Evolutionary conservation across 30 jellyfish, hydroid and myxozoan genomes (phyloP).

Genomic region (Aurelia sp.): DNA sequence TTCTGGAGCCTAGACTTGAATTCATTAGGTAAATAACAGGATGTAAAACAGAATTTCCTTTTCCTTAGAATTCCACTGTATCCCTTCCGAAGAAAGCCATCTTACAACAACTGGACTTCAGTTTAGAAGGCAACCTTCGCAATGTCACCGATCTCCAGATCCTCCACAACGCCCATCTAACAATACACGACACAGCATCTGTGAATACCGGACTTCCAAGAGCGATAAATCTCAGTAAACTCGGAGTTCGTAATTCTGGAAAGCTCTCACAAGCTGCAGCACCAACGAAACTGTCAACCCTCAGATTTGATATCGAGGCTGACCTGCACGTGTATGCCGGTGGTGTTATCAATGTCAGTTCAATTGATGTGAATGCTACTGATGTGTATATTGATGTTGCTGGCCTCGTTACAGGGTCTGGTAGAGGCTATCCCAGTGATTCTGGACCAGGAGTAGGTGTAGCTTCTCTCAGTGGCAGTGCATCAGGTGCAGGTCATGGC

Average conservation of each 20-base stretch:
- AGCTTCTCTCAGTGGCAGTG: slow-evolving; percentile 29
- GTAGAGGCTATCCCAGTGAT: slow-evolving; percentile 40
- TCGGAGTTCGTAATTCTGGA: slow-evolving; percentile 63
- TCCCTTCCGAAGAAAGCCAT: slow-evolving; percentile 26
- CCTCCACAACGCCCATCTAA: slow-evolving; percentile 50
- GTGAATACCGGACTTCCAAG: slow-evolving; percentile 20
- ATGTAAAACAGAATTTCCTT: background rate
- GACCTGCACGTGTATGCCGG: slow-evolving; percentile 63
- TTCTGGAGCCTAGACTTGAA: too few species aligned
- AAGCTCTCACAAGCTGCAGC: slow-evolving; percentile 39
- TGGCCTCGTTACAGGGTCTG: slow-evolving; percentile 42
- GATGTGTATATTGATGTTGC: slow-evolving; percentile 48
- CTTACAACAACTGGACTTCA: slow-evolving; percentile 33
- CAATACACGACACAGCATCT: slow-evolving; percentile 34
- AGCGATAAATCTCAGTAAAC: background rate
- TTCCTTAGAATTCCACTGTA: slow-evolving; percentile 15
- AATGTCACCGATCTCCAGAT: slow-evolving; percentile 42
- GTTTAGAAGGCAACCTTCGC: slow-evolving; percentile 43
- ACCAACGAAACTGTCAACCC: background rate
- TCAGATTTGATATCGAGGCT: slow-evolving; percentile 7
- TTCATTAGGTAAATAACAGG: too few species aligned
- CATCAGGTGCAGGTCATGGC: slow-evolving; percentile 67
- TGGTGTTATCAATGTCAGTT: slow-evolving; percentile 38
- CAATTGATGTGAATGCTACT: slow-evolving; percentile 42
- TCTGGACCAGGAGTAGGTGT: slow-evolving; percentile 54